Evolutionary conservation across 2,797 vertebrate species (phyloP).

Genomic region (Paguma larvata): DNA sequence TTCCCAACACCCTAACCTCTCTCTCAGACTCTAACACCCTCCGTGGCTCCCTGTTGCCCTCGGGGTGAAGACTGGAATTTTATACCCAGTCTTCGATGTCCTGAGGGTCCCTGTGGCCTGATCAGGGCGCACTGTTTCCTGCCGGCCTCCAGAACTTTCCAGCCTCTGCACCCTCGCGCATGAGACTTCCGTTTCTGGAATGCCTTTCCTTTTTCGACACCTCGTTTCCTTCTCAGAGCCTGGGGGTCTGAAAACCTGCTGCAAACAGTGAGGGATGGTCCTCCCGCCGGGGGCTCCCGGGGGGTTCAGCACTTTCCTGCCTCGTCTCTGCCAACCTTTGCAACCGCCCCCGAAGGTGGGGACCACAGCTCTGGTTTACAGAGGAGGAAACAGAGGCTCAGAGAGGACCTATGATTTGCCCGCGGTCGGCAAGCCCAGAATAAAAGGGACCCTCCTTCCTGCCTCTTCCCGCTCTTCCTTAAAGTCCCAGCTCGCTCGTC

Average conservation of each 20-base stretch:
- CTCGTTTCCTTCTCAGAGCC: background rate
- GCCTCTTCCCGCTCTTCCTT: background rate
- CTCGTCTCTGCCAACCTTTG: background rate
- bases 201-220: background rate
- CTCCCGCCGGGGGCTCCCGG: fast-evolving
- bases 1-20: background rate
- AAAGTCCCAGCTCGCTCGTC: background rate
- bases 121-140: background rate
- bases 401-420: background rate
- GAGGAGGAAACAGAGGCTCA: background rate
- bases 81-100: background rate
- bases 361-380: background rate
- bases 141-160: background rate
- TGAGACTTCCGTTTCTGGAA: background rate
- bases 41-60: background rate
- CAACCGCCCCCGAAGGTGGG: background rate
- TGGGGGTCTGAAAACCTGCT: background rate
- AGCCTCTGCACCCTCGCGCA: background rate
- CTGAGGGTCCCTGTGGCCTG: background rate
- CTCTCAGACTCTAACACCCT: background rate
- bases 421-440: background rate
- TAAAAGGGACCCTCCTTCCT: background rate
- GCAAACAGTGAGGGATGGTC: background rate
- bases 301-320: background rate
- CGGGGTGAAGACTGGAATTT: background rate